Conservation (phyloP, 2,797 vertebrate species). For the Aselliscus stoliczkanus region DNA sequence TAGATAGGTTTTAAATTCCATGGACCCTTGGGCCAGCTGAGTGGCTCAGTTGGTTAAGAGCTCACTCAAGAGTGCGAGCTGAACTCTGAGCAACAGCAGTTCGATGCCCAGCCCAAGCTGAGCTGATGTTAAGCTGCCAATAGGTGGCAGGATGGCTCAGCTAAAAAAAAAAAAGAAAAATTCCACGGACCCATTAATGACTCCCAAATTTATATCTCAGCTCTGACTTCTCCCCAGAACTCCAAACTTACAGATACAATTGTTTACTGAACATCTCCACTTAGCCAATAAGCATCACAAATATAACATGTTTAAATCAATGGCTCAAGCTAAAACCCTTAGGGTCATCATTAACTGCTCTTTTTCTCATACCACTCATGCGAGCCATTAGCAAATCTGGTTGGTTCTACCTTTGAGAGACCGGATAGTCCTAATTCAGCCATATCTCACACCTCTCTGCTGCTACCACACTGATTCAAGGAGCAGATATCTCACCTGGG, state of each 20-base stretch:
- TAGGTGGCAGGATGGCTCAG: no score
- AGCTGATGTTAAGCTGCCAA: no score
- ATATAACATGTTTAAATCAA: neutral
- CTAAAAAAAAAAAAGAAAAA: no score
- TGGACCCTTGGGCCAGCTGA: no score
- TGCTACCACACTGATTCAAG: neutral
- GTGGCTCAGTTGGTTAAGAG: no score
- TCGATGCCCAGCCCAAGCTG: no score
- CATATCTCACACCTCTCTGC: neutral
- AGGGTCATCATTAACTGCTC: neutral
- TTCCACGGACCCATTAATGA: neutral
- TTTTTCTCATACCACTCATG: neutral
- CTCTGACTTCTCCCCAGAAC: neutral
- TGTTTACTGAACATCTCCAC: neutral
- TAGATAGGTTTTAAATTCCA: neutral
- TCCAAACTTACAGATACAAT: neutral
- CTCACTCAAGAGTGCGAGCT: no score
- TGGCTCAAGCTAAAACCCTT: neutral
- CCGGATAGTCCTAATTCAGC: neutral
- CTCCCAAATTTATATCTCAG: neutral
- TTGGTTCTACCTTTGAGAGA: neutral
- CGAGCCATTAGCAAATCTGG: neutral
- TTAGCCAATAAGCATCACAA: neutral
- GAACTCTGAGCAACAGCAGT: no score
- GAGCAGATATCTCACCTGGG: neutral